Evolutionary conservation across 2,888 invertebrate genomes (phyloP).

Genomic region (Nymphalis urticae): DNA sequence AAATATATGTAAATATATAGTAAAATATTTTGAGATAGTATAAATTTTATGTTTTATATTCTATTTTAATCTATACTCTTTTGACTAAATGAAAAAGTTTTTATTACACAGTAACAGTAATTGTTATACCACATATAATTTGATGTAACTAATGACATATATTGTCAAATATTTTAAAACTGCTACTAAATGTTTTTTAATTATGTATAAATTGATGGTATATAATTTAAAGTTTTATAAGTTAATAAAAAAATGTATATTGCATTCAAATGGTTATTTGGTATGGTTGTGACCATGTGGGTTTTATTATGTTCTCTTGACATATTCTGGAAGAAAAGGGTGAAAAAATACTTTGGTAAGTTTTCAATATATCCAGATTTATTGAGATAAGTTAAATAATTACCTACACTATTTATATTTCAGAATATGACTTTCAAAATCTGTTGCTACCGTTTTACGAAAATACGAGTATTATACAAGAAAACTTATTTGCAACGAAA

Average conservation of each 20-base stretch:
- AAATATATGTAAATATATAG: too few species aligned
- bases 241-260: conserved; percentile 61
- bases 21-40: too few species aligned
- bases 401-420: conserved; percentile 1
- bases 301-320: conserved; percentile 58
- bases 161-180: conserved; percentile 47
- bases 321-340: conserved; percentile 39
- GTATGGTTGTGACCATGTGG: conserved; percentile 64
- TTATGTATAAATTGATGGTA: conserved; percentile 54
- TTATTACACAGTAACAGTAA: neutral
- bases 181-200: conserved; percentile 49
- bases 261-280: conserved; percentile 69
- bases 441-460: conserved; percentile 2
- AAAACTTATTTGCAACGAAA: conserved; percentile 13
- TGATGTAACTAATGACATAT: conserved; percentile 44
- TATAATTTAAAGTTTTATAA: conserved; percentile 38
- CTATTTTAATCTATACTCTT: too few species aligned
- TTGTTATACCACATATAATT: neutral
- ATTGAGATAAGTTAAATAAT: neutral
- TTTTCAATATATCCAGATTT: neutral
- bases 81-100: neutral
- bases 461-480: conserved; percentile 16
- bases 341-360: conserved; percentile 21
- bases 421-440: conserved; percentile 28
- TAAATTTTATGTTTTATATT: too few species aligned